A percentile compares a stretch with the other conserved stretches of the same genome.
Evolutionary conservation across 2,113 vertebrate species (phyloP).

Genomic region (Seriola aureovittata): DNA sequence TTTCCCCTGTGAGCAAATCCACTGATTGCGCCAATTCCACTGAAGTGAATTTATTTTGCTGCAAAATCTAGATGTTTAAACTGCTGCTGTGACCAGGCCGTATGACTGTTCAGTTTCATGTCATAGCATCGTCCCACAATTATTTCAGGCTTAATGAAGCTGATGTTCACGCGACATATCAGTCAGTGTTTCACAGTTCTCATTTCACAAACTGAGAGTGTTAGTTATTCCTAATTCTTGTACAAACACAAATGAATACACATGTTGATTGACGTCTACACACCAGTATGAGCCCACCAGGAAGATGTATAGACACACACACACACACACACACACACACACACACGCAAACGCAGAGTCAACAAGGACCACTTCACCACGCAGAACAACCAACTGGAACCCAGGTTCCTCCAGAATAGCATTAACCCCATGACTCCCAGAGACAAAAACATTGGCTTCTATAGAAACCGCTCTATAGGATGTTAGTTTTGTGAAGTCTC

Average conservation of each 20-base stretch:
- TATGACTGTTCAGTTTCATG: not conserved
- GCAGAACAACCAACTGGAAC: slow-evolving; percentile 52
- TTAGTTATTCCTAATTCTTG: slow-evolving; percentile 4
- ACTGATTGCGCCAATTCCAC: not conserved
- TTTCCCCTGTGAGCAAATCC: not conserved
- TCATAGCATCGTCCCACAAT: not conserved
- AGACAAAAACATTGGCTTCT: slow-evolving; percentile 72
- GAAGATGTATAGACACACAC: slow-evolving; percentile 5
- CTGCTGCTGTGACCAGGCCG: not conserved
- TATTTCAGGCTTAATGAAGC: not conserved
- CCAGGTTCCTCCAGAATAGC: slow-evolving; percentile 55
- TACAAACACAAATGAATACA: slow-evolving; percentile 29
- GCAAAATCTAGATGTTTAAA: not conserved
- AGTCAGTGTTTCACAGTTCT: not conserved
- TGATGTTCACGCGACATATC: not conserved
- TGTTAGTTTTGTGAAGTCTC: slow-evolving; percentile 74
- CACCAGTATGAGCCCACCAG: slow-evolving; percentile 14
- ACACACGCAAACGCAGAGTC: slow-evolving; percentile 49
- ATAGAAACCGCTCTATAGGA: slow-evolving; percentile 66
- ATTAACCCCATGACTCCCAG: slow-evolving; percentile 72
- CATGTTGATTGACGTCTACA: slow-evolving; percentile 47
- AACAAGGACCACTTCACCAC: slow-evolving; percentile 66
- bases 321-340: slow-evolving; percentile 7
- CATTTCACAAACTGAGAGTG: not conserved
- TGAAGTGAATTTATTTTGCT: not conserved